These are phyloP conservation scores for Lota lota DNA, from an alignment of 2,113 vertebrate genomes.

Conservation along the genomic window DNA sequence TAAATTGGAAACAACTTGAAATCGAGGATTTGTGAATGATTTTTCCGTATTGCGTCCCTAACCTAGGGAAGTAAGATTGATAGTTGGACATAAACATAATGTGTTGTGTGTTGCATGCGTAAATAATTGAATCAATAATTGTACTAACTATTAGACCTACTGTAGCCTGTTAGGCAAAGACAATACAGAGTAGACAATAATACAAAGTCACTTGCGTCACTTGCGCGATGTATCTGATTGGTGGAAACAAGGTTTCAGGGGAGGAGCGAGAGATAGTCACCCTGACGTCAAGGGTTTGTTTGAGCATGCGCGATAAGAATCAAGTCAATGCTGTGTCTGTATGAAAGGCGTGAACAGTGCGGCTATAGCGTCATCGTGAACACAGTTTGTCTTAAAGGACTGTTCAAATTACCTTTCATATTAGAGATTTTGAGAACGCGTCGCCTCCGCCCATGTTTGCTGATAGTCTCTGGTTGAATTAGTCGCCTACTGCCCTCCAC, in stretches of 20 bases:
- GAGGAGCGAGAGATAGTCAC: not conserved
- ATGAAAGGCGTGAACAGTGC: constrained; percentile 49
- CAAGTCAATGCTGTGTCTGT: constrained; percentile 49
- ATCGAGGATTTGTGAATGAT: no score
- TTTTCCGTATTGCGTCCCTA: no score
- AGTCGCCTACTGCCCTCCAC: not conserved
- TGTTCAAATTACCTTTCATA: not conserved
- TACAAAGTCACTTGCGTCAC: constrained; percentile 1
- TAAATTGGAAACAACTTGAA: not conserved
- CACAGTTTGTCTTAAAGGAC: not conserved
- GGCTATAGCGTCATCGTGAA: not conserved
- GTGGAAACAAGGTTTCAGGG: constrained; percentile 7
- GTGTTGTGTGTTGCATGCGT: no score
- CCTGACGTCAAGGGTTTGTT: constrained; percentile 23
- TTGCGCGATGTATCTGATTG: constrained; percentile 16
- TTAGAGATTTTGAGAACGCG: not conserved
- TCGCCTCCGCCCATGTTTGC: no score
- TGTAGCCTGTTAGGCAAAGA: no score
- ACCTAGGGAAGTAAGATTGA: no score
- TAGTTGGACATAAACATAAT: no score
- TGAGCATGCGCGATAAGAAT: constrained; percentile 41
- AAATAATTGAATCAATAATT: no score
- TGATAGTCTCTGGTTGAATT: no score
- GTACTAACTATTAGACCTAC: no score
- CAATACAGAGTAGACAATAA: not conserved